A percentile compares a stretch with the other conserved stretches of the same genome.
phyloP scores from a whole-genome alignment of 2,113 vertebrate species.

The Burhinus bistriatus region DNA sequence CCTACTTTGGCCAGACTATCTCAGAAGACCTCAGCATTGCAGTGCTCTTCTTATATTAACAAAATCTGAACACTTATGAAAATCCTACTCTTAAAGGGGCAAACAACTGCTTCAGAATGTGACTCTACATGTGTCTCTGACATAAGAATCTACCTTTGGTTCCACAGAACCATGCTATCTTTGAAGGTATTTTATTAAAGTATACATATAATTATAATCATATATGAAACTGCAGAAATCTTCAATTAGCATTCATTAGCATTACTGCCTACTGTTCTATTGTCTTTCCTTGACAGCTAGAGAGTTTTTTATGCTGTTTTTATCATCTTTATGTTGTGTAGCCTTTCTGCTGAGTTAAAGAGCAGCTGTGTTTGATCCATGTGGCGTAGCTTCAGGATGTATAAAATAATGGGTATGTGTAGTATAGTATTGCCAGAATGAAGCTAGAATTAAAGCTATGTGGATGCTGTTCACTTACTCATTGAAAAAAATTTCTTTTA shows the following conservation, averaged over 20 bases:
- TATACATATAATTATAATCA: neutral
- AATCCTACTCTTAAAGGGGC: neutral
- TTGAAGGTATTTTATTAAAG: neutral
- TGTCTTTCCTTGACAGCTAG: neutral
- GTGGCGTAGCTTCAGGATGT: neutral
- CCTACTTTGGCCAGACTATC: neutral
- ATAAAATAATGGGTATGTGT: neutral
- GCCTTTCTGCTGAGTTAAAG: neutral
- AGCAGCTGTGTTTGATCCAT: neutral
- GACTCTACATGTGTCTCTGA: neutral
- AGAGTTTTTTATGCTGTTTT: neutral
- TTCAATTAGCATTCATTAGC: neutral
- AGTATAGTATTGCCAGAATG: neutral
- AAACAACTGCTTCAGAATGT: neutral
- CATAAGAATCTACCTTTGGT: neutral
- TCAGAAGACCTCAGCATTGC: neutral
- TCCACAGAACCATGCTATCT: neutral
- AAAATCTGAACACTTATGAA: neutral
- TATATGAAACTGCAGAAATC: neutral
- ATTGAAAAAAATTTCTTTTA: neutral
- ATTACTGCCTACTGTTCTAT: neutral
- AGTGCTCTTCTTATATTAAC: neutral
- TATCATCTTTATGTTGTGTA: neutral
- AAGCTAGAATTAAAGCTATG: neutral
- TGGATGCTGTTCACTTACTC: neutral